phyloP scores from a whole-genome alignment of 2,113 vertebrate species.

The Vombatus ursinus region DNA sequence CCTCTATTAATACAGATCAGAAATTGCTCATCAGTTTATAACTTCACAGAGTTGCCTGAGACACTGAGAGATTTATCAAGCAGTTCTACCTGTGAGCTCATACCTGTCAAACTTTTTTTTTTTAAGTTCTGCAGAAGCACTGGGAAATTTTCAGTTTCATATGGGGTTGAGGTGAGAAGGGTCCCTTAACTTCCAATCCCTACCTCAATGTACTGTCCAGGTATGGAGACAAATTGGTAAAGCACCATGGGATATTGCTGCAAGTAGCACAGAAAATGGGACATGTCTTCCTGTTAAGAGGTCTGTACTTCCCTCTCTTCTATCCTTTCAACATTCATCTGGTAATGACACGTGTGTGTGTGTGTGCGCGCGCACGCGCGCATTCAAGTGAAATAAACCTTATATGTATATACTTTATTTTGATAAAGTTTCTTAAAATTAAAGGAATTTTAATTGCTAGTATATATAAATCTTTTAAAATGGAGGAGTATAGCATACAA shows the following conservation, averaged over 20 bases:
- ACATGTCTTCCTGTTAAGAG: background rate
- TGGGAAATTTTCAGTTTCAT: background rate
- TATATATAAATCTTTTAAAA: conserved; percentile 33
- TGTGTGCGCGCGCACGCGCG: background rate
- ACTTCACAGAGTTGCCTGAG: background rate
- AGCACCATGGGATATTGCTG: background rate
- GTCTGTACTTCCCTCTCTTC: background rate
- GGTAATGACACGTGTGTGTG: background rate
- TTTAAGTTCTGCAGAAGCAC: background rate
- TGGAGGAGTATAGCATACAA: background rate
- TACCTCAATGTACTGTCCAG: background rate
- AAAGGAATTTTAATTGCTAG: background rate
- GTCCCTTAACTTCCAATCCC: background rate
- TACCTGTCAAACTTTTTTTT: background rate
- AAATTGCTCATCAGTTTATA: background rate
- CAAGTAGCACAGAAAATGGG: background rate
- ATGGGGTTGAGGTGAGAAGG: background rate
- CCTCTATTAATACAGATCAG: background rate
- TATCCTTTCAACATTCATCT: background rate
- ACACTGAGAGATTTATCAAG: background rate
- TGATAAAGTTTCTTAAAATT: background rate
- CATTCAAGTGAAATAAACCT: background rate
- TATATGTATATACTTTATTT: accelerated
- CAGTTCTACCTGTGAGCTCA: background rate
- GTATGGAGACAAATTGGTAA: background rate